Evolutionary conservation across 2,113 vertebrate genomes (phyloP).

Genomic region (Montifringilla adamsi): DNA sequence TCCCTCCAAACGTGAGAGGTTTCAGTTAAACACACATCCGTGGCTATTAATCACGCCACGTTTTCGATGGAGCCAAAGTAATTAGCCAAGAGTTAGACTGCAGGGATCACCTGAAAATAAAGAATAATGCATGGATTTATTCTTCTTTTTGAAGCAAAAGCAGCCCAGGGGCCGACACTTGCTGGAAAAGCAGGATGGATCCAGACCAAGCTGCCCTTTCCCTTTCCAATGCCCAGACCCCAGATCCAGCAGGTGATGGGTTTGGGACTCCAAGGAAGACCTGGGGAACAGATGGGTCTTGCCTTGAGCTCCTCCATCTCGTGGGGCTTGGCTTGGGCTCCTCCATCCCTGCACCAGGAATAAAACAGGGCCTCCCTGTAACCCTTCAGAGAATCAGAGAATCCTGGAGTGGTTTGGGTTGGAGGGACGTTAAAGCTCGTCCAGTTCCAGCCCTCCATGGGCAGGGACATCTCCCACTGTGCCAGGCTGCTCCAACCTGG

Average conservation of each 20-base stretch:
- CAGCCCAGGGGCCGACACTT: background rate
- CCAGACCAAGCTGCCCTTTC: background rate
- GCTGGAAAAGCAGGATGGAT: background rate
- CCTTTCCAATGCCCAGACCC: background rate
- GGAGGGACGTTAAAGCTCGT: background rate
- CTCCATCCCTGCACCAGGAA: background rate
- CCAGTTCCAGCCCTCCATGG: background rate
- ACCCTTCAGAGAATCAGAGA: background rate
- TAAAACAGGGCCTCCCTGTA: background rate
- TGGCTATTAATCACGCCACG: slow-evolving; percentile 37
- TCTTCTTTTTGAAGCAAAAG: background rate
- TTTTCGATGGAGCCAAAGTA: slow-evolving; percentile 18
- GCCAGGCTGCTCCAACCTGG: background rate
- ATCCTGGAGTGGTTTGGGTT: background rate
- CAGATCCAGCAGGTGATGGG: background rate
- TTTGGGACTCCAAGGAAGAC: background rate
- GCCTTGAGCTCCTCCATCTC: background rate
- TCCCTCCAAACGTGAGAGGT: slow-evolving; percentile 53
- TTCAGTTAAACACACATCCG: slow-evolving; percentile 51
- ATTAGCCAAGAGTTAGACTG: slow-evolving; percentile 44
- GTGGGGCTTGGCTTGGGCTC: rapidly evolving
- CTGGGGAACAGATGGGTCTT: background rate
- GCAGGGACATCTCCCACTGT: background rate
- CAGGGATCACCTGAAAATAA: slow-evolving; percentile 40
- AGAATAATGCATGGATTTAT: background rate